Percentiles rank a stretch among this genome's conserved stretches.
Evolutionary conservation across 37 sponge, comb jelly and placozoan species (phyloP).

Genomic region (Spongia lamella): DNA sequence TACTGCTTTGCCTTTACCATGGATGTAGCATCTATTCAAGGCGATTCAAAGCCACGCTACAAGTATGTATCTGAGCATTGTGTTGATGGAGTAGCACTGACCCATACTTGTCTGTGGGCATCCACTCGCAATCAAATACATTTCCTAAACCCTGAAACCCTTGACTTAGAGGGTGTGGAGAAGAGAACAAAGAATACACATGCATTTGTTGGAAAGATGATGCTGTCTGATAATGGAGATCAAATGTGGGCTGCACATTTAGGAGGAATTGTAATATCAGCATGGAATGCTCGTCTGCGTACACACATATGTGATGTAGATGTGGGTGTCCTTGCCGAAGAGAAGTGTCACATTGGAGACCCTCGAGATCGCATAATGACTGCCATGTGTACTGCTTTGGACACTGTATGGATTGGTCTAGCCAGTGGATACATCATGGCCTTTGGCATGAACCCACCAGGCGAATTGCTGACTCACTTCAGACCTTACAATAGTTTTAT

Average conservation of each 20-base stretch:
- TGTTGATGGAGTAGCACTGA: conserved; percentile 52
- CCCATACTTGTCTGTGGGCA: conserved; percentile 55
- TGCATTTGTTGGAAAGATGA: conserved; percentile 54
- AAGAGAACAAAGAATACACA: conserved; percentile 3
- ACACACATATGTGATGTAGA: conserved; percentile 51
- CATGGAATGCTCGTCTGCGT: conserved; percentile 59
- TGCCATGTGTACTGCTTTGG: conserved; percentile 67
- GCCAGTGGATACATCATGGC: conserved; percentile 84
- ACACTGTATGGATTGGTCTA: conserved; percentile 87
- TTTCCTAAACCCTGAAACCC: conserved; percentile 57
- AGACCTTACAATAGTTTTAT: conserved; percentile 72
- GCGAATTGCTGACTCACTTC: conserved; percentile 48
- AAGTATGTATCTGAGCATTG: conserved; percentile 55
- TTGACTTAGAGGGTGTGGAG: conserved; percentile 43
- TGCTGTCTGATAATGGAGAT: conserved; percentile 23
- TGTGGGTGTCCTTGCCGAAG: no score
- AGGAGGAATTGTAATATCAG: conserved; percentile 53
- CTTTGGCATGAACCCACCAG: conserved; percentile 35
- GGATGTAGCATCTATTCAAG: background rate
- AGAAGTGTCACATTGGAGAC: no score
- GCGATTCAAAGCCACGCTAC: conserved; percentile 16
- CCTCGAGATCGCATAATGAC: conserved; percentile 58
- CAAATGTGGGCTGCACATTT: conserved; percentile 76
- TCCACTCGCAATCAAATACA: conserved; percentile 63
- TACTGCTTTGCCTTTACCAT: conserved; percentile 41